A percentile compares a stretch with the other conserved stretches of the same genome.
These are phyloP conservation scores for Aphelenchoides avenae DNA, from an alignment of 1,140 invertebrate species.

Conservation along the genomic window DNA sequence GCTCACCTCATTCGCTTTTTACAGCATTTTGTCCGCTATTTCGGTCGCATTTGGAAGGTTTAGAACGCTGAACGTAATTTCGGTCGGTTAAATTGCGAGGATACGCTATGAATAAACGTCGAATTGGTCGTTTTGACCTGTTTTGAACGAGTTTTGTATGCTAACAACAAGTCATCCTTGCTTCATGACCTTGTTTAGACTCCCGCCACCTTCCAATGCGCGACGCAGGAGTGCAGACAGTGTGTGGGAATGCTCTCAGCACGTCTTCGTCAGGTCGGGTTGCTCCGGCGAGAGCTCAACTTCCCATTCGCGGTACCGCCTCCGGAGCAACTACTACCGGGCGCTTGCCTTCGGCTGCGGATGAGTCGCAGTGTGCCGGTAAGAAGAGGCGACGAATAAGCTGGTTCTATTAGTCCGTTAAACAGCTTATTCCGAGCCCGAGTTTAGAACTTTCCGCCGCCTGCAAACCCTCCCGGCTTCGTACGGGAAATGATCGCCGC, in stretches of 20 bases:
- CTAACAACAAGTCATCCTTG: no score
- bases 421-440: not conserved
- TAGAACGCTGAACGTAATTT: no score
- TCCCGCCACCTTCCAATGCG: conserved; percentile 29
- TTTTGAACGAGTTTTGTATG: not conserved
- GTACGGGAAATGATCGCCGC: conserved; percentile 8
- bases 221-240: conserved; percentile 37
- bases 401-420: conserved; percentile 3
- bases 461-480: not conserved
- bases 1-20: no score
- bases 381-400: conserved; percentile 5
- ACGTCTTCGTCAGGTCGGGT: conserved; percentile 40
- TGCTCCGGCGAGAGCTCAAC: conserved; percentile 15
- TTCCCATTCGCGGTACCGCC: conserved; percentile 36
- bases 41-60: no score
- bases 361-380: conserved; percentile 35
- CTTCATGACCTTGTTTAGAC: conserved; percentile 41
- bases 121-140: not conserved
- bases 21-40: no score
- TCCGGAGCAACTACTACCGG: conserved; percentile 25
- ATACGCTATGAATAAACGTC: conserved; percentile 11
- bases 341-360: conserved; percentile 30
- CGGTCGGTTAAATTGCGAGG: no score
- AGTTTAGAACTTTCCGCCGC: not conserved
- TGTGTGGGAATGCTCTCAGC: conserved; percentile 44